phyloP scores from a whole-genome alignment of 2,113 vertebrate genomes.

The Phodopus roborovskii region DNA sequence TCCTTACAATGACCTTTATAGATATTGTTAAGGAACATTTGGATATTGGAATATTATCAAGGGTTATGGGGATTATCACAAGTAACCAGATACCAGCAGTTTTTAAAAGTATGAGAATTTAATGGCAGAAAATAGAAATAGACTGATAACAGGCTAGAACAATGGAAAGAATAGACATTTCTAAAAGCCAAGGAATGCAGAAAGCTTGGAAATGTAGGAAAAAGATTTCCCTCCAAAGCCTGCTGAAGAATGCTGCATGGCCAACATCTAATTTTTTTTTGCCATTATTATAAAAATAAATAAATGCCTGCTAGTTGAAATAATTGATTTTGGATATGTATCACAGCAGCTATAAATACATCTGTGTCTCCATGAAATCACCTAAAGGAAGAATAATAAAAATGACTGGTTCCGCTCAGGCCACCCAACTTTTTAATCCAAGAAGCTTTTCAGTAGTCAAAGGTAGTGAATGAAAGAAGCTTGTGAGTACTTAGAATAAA shows the following conservation, averaged over 20 bases:
- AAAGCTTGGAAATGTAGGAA: not conserved
- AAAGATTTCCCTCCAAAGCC: not conserved
- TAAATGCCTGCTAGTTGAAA: not conserved
- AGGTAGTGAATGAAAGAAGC: too few species aligned
- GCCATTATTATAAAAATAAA: not conserved
- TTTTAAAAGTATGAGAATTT: not conserved
- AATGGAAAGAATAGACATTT: not conserved
- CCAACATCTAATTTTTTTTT: not conserved
- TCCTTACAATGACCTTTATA: not conserved
- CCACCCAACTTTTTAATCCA: not conserved
- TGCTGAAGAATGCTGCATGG: not conserved
- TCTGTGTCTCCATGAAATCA: not conserved
- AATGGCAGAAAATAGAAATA: accelerated
- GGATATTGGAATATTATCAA: not conserved
- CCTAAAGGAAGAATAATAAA: not conserved
- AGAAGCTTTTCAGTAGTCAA: not conserved
- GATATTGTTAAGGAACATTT: not conserved
- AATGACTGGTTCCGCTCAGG: not conserved
- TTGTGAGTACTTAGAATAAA: not conserved
- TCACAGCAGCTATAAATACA: not conserved
- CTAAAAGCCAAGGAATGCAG: not conserved
- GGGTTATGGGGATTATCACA: not conserved
- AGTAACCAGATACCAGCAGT: too few species aligned
- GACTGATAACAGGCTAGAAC: not conserved
- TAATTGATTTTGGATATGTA: not conserved